Evolutionary conservation across 1,140 invertebrate genomes (phyloP), one percentile per base, ranked within the genome.

Genomic region (Nasonia longicornis): DNA sequence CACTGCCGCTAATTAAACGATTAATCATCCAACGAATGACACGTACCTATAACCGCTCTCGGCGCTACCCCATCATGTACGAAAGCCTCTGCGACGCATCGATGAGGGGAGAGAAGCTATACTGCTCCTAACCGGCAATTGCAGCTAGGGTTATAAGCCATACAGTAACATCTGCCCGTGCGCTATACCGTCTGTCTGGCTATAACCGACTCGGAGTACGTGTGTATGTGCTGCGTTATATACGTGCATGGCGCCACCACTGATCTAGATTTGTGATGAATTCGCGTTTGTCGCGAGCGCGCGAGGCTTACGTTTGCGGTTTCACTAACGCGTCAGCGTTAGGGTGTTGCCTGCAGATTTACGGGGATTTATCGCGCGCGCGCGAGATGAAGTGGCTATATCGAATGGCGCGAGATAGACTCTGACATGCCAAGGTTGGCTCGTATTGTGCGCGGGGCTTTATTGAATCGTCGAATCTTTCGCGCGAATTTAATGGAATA

Each of bases 1-100:
- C 88, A 89, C 84, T 87, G 87, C 86, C 87, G 86, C 87, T 90
- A 89, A 91, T 90, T 91, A 91, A 90, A 90, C 89, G 88, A 91
- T 91, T 91, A 90, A 91, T 91, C 89, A 91, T 90, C 86, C 85
- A 87, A 86, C 88, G 88, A 89, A 90, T 87, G 88, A 89, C 89
- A 88, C 85, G 85, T 85, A 85, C 83, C 86, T 79, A 64, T 86
- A 89, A 87, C 85, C 83, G 87, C 86, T 35, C 10, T 8, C 52
- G 20, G 52, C 52, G 52, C 52, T 4, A 58, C 20, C 52, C 20
- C 52, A n/a, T 58, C 20, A 58, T n/a, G 52, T n/a, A 11, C 20
- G 16, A 58, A 58, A n/a, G 52, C 52, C 35, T 35, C 29, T 20
- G n/a, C 14, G 2, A 20, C 64, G 58, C 11, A 29, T 45, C 38